phyloP scores from a whole-genome alignment of 2,797 vertebrate species.

The Caiman crocodilus region DNA sequence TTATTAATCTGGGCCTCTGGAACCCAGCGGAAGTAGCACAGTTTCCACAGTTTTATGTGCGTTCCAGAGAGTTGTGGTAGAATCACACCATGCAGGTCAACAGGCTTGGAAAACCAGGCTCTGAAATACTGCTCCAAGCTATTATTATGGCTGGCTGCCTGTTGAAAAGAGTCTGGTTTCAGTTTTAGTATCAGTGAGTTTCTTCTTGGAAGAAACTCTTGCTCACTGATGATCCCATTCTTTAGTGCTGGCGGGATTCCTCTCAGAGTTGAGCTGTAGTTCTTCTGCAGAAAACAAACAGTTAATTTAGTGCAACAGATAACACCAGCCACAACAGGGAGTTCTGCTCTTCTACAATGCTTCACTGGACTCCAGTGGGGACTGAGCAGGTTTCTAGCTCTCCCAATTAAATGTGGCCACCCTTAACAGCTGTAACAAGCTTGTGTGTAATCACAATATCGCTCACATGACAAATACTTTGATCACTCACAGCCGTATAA shows the following conservation, averaged over 20 bases:
- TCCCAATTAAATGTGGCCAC: not conserved
- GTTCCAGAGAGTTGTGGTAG: constrained; percentile 89
- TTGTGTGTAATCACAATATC: not conserved
- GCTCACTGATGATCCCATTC: constrained; percentile 85
- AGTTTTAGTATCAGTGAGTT: constrained; percentile 88
- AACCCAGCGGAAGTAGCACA: constrained; percentile 97
- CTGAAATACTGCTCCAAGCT: constrained; percentile 88
- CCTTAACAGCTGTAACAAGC: not conserved
- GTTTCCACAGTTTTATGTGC: constrained; percentile 93
- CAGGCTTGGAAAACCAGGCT: constrained; percentile 90
- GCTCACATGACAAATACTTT: not conserved
- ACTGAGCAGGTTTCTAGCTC: not conserved
- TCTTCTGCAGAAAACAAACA: constrained; percentile 83
- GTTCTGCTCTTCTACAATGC: not conserved
- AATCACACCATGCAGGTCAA: constrained; percentile 88
- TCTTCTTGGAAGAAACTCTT: constrained; percentile 85
- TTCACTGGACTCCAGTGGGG: not conserved
- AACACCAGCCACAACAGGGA: too few relatives aligned
- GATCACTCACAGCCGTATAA: not conserved
- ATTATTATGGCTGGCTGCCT: constrained; percentile 76
- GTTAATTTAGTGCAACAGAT: not conserved
- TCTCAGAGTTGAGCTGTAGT: constrained; percentile 91
- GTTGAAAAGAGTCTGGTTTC: constrained; percentile 83
- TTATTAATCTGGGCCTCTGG: constrained; percentile 92
- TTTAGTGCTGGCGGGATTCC: constrained; percentile 83